Conservation (phyloP, 2,113 vertebrate genomes). For the Tupaia tana region DNA sequence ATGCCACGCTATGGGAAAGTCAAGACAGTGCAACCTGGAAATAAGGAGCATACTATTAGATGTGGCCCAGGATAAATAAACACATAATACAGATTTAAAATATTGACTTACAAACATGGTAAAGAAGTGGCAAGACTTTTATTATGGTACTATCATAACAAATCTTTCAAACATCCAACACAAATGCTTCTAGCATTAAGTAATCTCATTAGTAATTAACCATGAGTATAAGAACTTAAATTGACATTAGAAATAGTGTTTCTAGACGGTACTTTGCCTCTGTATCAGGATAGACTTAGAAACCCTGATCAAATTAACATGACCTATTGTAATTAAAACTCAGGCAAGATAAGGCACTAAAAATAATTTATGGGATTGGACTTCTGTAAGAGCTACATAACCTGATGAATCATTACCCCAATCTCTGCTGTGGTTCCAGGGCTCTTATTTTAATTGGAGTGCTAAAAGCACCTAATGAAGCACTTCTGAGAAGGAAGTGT, state of each 20-base stretch:
- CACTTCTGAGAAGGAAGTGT: constrained; percentile 51
- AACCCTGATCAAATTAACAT: constrained; percentile 63
- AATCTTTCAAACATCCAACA: constrained; percentile 36
- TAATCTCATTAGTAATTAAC: constrained; percentile 57
- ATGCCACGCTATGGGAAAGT: neutral
- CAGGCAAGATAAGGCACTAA: constrained; percentile 64
- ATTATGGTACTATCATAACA: constrained; percentile 22
- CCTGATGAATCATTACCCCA: constrained; percentile 65
- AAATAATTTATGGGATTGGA: constrained; percentile 53
- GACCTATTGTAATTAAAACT: constrained; percentile 70
- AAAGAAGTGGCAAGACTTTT: constrained; percentile 26
- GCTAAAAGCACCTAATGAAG: constrained; percentile 69
- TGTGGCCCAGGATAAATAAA: neutral
- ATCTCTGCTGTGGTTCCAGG: constrained; percentile 37
- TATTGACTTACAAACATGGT: neutral
- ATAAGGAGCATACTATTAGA: neutral
- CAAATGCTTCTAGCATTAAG: constrained; percentile 57
- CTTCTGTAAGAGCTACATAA: constrained; percentile 39
- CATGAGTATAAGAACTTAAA: constrained; percentile 38
- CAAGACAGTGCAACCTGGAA: neutral
- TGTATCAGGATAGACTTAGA: constrained; percentile 46
- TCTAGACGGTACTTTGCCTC: constrained; percentile 22
- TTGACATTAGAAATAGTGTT: constrained; percentile 59
- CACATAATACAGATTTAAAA: neutral
- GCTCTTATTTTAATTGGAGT: constrained; percentile 58